Base-by-base conservation (phyloP, 2,797 vertebrate genomes). In the Aulostomus chinensis region DNA sequence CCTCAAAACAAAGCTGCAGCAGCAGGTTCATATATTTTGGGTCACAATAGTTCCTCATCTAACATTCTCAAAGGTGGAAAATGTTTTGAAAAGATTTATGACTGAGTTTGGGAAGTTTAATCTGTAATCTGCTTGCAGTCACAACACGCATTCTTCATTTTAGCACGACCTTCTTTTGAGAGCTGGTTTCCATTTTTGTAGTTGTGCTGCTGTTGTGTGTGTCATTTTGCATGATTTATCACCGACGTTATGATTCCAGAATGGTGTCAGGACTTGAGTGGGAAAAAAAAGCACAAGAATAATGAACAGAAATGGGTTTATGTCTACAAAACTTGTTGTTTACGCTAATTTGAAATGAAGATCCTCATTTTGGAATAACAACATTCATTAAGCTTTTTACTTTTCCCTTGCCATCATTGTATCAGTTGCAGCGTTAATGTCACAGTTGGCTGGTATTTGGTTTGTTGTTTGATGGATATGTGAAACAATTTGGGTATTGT, bases 31-130 rank as follows among this genome's bases (percentile, higher is more conserved):
- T 83, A 76, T 83, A 49, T 62, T 72, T 58, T 45, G 53, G 78
- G 68, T 67, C 18, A 46, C 73, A 67, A 60, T 63, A 73, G 67
- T 62, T 79, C 59, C 48, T 81, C 61, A 67, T 84, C 48, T 80
- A 68, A 77, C 67, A 78, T 87, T 87, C 83, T 60, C 74, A 81
- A 76, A 76, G 50, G 68, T 79, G 68, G 63, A 67, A 73, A 62
- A 60, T 60, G 43, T 13, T 40, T 45, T 53, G 59, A 58, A 55
- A 29, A 43, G 50, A 57, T 71, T 78, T 69, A 48, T 28, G 60
- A 67, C 73, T 58, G 65, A 77, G 59, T 56, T 49, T 66, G 68
- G 73, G 58, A 84, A 82, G 84, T 86, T 49, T 78, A 69, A 62
- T 62, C 36, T 81, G 55, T 70, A 81, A 82, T 75, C 58, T 70